These are phyloP conservation scores for Actinemys pallida DNA, from an alignment of 2,113 vertebrate genomes.

Conservation along the genomic window DNA sequence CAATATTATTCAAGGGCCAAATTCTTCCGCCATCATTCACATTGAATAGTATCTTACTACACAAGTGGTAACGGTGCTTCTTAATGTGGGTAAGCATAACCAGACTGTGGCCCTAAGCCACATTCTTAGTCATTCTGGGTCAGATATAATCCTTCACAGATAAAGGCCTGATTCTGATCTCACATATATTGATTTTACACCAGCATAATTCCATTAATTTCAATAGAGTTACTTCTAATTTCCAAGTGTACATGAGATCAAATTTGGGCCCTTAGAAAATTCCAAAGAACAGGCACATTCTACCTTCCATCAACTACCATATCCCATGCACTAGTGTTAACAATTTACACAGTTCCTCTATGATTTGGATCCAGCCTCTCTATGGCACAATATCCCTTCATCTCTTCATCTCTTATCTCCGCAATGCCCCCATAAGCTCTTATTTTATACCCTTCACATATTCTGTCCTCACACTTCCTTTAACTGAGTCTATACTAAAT, in stretches of 20 bases:
- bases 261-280: not conserved
- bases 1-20: not conserved
- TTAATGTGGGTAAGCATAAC: not conserved
- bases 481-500: not conserved
- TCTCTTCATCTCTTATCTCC: not conserved
- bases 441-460: not conserved
- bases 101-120: not conserved
- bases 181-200: not conserved
- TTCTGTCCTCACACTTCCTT: not conserved
- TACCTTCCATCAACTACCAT: not conserved
- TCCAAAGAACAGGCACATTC: not conserved
- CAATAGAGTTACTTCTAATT: not conserved
- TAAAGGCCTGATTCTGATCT: not conserved
- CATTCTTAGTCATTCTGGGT: not conserved
- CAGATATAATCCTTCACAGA: not conserved
- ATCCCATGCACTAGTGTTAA: not conserved
- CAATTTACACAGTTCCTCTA: not conserved
- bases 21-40: not conserved
- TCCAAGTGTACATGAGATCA: not conserved
- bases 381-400: not conserved
- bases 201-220: not conserved
- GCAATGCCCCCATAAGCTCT: not conserved
- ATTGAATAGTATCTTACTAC: not conserved
- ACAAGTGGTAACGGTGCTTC: not conserved
- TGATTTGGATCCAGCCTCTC: not conserved